Evolutionary conservation across 1,140 invertebrate genomes (phyloP), one percentile per base, ranked within the genome.

Genomic region (Drosophila tani): DNA sequence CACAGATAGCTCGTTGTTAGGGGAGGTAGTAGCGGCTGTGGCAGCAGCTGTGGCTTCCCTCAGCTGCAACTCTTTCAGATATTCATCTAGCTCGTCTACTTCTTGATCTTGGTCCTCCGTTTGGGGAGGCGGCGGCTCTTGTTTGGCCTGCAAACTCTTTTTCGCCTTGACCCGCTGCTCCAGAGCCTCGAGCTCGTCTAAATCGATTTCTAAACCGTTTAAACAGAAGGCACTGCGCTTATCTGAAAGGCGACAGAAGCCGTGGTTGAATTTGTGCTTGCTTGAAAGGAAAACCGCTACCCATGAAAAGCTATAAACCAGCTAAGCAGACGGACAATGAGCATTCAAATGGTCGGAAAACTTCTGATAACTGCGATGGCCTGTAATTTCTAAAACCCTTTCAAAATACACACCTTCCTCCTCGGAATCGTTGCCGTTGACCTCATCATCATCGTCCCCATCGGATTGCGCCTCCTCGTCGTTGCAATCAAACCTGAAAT

Each of bases 381-480:
- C 1, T 67, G n/a, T 38, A 1, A 38, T 11, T 11, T n/a, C 2
- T 45, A 0, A 24, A 27, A 21, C 21, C 9, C 19, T 9, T 12
- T n/a, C 1, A 1, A 7, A 43, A 38, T 68, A 91, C 75, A 64
- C 24, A 92, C 91, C 91, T 57, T 92, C 91, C 21, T 91, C 91
- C 19, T 90, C 88, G n/a, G 90, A 93, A 92, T 94, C 93, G 83
- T 95, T 95, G 77, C 94, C 95, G 71, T 96, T 95, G 45, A 95
- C 95, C 41, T 95, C 96, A 77, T 96, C 96, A 60, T 96, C 96
- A 60, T 95, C 95, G 84, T 96, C 96, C 9, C 93, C 94, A 62
- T 97, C 96, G 40, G 94, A 95, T 35, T 96, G 95, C 47, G 94
- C 95, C 90, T 96, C 96, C 73, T 94, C 93, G 67, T 97, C 96